phyloP scores from a whole-genome alignment of 2,797 vertebrate genomes.

The Rhyacichthys aspro region DNA sequence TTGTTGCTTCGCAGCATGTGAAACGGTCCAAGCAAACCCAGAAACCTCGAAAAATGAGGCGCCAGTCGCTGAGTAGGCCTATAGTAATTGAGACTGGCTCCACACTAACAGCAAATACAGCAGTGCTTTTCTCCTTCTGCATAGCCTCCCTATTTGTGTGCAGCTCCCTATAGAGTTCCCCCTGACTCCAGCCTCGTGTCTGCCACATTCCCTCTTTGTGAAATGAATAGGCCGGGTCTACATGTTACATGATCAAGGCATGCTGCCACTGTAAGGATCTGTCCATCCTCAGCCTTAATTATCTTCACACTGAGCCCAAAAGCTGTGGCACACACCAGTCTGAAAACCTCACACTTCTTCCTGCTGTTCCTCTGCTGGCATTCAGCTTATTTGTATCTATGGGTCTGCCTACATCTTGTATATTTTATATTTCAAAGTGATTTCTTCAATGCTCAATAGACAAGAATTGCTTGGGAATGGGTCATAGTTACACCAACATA shows the following conservation, averaged over 20 bases:
- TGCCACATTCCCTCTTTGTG: slow-evolving; percentile 53
- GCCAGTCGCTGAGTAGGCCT: slow-evolving; percentile 14
- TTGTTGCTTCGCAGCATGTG: slow-evolving; percentile 33
- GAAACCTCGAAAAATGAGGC: slow-evolving; percentile 37
- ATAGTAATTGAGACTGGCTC: slow-evolving; percentile 21
- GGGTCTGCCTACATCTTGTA: not conserved
- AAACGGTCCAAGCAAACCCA: slow-evolving; percentile 37
- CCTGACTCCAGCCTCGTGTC: slow-evolving; percentile 36
- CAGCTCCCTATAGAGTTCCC: slow-evolving; percentile 55
- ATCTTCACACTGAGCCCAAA: slow-evolving; percentile 64
- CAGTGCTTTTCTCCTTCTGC: slow-evolving; percentile 15
- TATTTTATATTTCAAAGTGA: slow-evolving; percentile 16
- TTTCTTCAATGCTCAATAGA: not conserved
- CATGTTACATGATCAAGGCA: slow-evolving; percentile 50
- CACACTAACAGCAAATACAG: slow-evolving; percentile 53
- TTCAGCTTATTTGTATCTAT: too few species aligned
- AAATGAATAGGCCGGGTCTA: slow-evolving; percentile 58
- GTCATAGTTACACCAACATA: slow-evolving; percentile 31
- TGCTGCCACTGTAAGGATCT: slow-evolving; percentile 53
- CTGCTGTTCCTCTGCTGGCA: slow-evolving; percentile 19
- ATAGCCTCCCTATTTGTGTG: slow-evolving; percentile 36
- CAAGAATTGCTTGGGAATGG: slow-evolving; percentile 3
- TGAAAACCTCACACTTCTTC: slow-evolving; percentile 47
- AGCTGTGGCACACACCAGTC: slow-evolving; percentile 58
- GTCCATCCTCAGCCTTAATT: slow-evolving; percentile 73